Evolutionary conservation across 1,140 invertebrate species (phyloP), one percentile per base, ranked within the genome.

Genomic region (Rhyacophila brunnea): DNA sequence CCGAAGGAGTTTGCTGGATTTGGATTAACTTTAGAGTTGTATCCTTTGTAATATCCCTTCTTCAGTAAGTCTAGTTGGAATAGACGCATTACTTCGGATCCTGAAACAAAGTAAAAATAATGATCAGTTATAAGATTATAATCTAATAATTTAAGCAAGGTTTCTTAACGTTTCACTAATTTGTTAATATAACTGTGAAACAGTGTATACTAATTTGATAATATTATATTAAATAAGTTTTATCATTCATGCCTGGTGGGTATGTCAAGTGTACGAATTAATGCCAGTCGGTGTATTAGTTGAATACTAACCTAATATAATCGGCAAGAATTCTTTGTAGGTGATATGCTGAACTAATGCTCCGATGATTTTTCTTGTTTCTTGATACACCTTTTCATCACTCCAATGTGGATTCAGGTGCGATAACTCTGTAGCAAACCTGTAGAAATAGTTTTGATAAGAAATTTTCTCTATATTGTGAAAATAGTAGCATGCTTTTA

Each of bases 1-100:
- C 93, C 88, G 77, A 99, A 99, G 44, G 90, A 88, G 73, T 98
- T 99, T 11, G 90, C 86, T 10, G 97, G 85, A 11, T 86, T 86
- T 0, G 96, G 87, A 77, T 97, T 92, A 14, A 93, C 85, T 51
- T 84, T 84, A 0, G 84, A 73, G 72, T 93, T 86, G 69, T 99
- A 99, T 1, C 80, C 81, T 1, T 81, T 73, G 65, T 83, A 90
- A 66, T 81, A 90, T 1, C 85, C 87, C 32, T 80, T 81, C 14
- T 81, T 79, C 43, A 84, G 66, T 10, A 86, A 69, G 13, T 87
- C 82, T 34, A 91, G 70, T 43, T 87, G 88, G 65, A 91, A 91
- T 14, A 86, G 79, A 35, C 82, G 81, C 73, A 87, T 85, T 9
- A 90, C 88, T 62, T 87, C 85, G 1, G 78, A 72, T 36, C 86